A percentile compares a stretch with the other conserved stretches of the same genome.
Conservation (phyloP, 2,888 invertebrate species). For the Eudasyphora cyanicolor region DNA sequence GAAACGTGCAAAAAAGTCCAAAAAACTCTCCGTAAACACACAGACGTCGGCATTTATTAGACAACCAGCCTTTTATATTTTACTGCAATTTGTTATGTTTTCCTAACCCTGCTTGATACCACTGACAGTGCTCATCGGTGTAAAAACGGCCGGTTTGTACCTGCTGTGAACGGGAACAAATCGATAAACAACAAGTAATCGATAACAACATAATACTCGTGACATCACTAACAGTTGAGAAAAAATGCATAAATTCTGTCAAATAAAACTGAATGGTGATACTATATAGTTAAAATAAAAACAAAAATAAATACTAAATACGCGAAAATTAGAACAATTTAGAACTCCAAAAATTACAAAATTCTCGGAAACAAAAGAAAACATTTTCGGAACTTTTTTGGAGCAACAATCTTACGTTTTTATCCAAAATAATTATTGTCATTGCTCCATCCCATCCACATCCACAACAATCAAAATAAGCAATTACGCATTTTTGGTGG, state of each 20-base stretch:
- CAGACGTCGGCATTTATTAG: too few relatives aligned
- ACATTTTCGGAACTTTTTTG: background rate
- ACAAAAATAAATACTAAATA: background rate
- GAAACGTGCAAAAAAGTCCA: too few relatives aligned
- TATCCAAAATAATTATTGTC: constrained; percentile 30
- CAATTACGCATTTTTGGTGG: constrained; percentile 31
- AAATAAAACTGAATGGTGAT: constrained; percentile 35
- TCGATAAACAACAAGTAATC: constrained; percentile 34
- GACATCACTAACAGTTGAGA: constrained; percentile 50
- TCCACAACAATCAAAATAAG: constrained; percentile 13
- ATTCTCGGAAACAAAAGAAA: background rate
- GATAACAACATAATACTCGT: constrained; percentile 17
- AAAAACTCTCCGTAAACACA: too few relatives aligned
- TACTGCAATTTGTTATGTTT: too few relatives aligned
- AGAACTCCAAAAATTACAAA: background rate
- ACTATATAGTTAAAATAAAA: background rate
- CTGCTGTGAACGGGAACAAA: constrained; percentile 18
- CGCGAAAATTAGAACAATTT: background rate
- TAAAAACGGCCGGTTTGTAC: constrained; percentile 15
- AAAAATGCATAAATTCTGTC: constrained; percentile 52
- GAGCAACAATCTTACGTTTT: constrained; percentile 13
- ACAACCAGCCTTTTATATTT: too few relatives aligned
- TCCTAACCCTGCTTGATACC: too few relatives aligned
- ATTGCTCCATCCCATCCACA: background rate
- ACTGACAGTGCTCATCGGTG: background rate